Conservation (phyloP, 1,140 invertebrate species). For the Pararge aegeria region DNA sequence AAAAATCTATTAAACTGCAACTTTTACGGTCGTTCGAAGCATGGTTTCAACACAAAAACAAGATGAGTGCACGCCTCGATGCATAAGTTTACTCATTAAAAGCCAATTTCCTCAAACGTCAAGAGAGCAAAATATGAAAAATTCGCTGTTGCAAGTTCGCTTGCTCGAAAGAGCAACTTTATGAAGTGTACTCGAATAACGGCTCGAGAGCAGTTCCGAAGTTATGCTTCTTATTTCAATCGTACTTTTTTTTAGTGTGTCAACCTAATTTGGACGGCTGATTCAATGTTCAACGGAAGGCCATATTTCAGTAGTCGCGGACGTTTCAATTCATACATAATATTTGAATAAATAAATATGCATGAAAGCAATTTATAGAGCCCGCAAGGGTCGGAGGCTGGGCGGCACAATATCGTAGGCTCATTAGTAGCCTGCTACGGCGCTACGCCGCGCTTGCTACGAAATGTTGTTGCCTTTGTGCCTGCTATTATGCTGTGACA, state of each 20-base stretch:
- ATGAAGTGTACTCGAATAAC: conserved; percentile 46
- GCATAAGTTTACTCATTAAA: conserved; percentile 60
- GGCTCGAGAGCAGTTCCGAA: conserved; percentile 30
- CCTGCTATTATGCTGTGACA: conserved; percentile 28
- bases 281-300: conserved; percentile 62
- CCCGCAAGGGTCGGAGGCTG: conserved; percentile 46
- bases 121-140: conserved; percentile 48
- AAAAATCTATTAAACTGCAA: conserved; percentile 29
- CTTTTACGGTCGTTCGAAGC: conserved; percentile 21
- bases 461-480: conserved; percentile 29
- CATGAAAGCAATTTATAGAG: conserved; percentile 78
- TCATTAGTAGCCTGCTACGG: conserved; percentile 66
- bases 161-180: conserved; percentile 38
- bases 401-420: conserved; percentile 64
- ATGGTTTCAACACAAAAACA: conserved; percentile 39
- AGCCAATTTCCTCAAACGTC: conserved; percentile 49
- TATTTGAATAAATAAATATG: conserved; percentile 80
- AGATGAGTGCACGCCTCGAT: conserved; percentile 35
- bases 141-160: conserved; percentile 40
- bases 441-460: conserved; percentile 47
- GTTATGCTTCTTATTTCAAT: conserved; percentile 34
- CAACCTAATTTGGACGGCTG: conserved; percentile 34
- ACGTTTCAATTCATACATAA: conserved; percentile 76
- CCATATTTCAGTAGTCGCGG: conserved; percentile 70
- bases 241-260: conserved; percentile 32